These are phyloP conservation scores for Atopsyche davidsoni DNA, from an alignment of 1,140 invertebrate species.

Conservation along the genomic window DNA sequence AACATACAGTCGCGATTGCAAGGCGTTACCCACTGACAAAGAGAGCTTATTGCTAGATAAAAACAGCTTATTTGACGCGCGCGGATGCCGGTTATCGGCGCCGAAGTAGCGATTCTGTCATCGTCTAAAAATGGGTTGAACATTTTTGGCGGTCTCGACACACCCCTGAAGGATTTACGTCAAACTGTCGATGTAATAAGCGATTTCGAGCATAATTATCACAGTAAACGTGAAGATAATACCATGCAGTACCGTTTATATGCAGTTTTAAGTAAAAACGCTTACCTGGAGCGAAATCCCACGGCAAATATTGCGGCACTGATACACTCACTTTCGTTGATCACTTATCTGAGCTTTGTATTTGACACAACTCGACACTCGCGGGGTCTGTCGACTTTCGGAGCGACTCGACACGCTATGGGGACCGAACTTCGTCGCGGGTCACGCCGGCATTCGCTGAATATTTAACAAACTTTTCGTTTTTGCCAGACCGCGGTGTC, in stretches of 20 bases:
- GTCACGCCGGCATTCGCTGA: conserved; percentile 1
- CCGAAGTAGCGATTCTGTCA: conserved; percentile 15
- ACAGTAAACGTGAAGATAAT: conserved; percentile 1
- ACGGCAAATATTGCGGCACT: conserved; percentile 8
- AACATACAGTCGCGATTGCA: conserved; percentile 2
- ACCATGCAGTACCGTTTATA: background rate
- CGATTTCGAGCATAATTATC: background rate
- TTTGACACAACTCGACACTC: background rate
- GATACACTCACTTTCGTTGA: conserved; percentile 4
- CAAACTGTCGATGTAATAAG: conserved; percentile 1
- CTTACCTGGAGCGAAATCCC: conserved; percentile 3
- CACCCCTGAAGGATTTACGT: conserved; percentile 4
- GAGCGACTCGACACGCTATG: conserved; percentile 1
- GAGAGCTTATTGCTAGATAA: background rate
- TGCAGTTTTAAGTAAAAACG: background rate
- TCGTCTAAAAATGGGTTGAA: conserved; percentile 14
- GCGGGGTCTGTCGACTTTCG: background rate
- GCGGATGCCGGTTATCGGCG: background rate
- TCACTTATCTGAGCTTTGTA: conserved; percentile 7
- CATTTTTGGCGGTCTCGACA: conserved; percentile 10
- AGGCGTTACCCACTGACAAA: background rate
- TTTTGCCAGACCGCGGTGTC: background rate
- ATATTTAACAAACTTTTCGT: conserved; percentile 2
- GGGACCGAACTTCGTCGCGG: conserved; percentile 1
- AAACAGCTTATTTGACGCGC: background rate